phyloP scores from a whole-genome alignment of 2,888 invertebrate genomes.

The Tiphia femorata region DNA sequence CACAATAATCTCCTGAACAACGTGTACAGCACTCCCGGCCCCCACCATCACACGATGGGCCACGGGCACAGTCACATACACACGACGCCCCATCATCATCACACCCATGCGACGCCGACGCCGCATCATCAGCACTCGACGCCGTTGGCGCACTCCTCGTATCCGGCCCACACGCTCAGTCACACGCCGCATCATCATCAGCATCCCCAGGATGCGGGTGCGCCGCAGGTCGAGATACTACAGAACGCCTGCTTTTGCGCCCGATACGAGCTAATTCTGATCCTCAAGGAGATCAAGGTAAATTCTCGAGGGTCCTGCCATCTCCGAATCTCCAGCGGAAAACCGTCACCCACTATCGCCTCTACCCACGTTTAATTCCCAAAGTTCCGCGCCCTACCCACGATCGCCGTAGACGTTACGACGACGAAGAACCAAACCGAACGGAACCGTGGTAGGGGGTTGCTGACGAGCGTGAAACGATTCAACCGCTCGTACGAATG shows the following conservation, averaged over 20 bases:
- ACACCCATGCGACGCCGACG: conserved; percentile 63
- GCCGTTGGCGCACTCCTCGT: conserved; percentile 53
- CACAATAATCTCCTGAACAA: conserved; percentile 67
- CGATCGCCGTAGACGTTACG: too few species aligned
- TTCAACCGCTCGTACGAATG: conserved; percentile 33
- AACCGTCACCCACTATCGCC: too few species aligned
- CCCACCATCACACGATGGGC: conserved; percentile 64
- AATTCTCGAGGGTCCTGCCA: too few species aligned
- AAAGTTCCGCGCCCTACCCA: too few species aligned
- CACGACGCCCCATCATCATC: conserved; percentile 66
- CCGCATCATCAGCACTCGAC: conserved; percentile 57
- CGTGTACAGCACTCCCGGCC: conserved; percentile 67
- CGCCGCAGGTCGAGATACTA: conserved; percentile 79
- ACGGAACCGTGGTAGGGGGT: too few species aligned
- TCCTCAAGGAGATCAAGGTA: conserved; percentile 87
- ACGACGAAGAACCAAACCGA: too few species aligned
- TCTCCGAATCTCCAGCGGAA: too few species aligned
- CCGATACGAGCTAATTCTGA: conserved; percentile 93
- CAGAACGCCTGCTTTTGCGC: conserved; percentile 91
- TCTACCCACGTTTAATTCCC: too few species aligned
- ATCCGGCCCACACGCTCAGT: conserved; percentile 57
- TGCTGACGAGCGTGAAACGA: conserved; percentile 26
- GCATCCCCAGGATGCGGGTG: conserved; percentile 75
- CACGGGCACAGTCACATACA: conserved; percentile 67
- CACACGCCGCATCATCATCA: conserved; percentile 68